These are phyloP conservation scores for Drosophila trichaetosa DNA, from an alignment of 2,888 invertebrate genomes.

Conservation along the genomic window DNA sequence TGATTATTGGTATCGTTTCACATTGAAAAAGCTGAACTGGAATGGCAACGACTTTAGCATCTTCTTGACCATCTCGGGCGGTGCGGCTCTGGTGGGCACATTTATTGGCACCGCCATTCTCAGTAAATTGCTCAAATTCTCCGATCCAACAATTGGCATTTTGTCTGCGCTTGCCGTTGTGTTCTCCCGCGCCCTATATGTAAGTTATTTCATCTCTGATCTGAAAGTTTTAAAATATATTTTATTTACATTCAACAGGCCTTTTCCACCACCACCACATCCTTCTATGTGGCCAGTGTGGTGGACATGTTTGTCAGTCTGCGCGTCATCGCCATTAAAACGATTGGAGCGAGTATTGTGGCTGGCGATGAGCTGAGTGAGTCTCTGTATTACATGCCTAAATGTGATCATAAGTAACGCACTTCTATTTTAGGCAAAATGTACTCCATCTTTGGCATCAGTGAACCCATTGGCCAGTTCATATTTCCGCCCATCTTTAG, in stretches of 20 bases:
- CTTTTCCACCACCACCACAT: conserved; percentile 74
- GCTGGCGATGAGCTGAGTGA: conserved; percentile 83
- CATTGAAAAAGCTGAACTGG: conserved; percentile 83
- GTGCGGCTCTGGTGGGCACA: conserved; percentile 82
- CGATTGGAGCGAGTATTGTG: conserved; percentile 83
- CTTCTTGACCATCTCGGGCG: conserved; percentile 81
- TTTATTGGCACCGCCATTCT: conserved; percentile 84
- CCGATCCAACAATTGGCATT: conserved; percentile 83
- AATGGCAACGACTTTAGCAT: conserved; percentile 83
- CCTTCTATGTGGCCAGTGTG: conserved; percentile 81
- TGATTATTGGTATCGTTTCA: conserved; percentile 83
- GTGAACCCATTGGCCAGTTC: conserved; percentile 83
- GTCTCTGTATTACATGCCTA: neutral
- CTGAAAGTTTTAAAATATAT: accelerated
- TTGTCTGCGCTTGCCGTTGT: conserved; percentile 81
- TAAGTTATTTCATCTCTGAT: conserved; percentile 59
- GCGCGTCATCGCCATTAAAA: conserved; percentile 83
- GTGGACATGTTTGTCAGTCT: conserved; percentile 84
- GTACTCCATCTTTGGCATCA: conserved; percentile 84
- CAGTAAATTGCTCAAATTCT: conserved; percentile 82
- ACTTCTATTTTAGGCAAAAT: conserved; percentile 73
- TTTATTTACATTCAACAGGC: conserved; percentile 65
- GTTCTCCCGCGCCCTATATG: conserved; percentile 82
- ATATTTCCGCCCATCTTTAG: conserved; percentile 84
- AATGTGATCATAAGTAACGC: neutral